Conservation (phyloP, 1,140 invertebrate species). For the Papilio polyxenes region DNA sequence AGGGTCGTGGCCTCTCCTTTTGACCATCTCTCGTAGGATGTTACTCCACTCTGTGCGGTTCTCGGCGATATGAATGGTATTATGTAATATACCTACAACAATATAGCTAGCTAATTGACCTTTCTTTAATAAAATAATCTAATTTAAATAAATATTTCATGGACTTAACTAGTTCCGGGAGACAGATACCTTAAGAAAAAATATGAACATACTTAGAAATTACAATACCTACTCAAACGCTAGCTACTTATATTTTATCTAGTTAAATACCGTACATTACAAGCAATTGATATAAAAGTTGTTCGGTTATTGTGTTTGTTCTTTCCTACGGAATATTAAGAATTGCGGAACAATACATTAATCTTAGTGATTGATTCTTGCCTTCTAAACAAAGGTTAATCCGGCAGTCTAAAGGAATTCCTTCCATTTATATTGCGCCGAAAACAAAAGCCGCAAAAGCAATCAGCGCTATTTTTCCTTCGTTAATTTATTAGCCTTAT, state of each 20-base stretch:
- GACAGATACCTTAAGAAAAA: too few species aligned
- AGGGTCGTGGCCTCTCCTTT: too few species aligned
- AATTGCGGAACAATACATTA: slow-evolving; percentile 3
- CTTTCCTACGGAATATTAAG: slow-evolving; percentile 5
- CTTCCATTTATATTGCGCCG: slow-evolving; percentile 7
- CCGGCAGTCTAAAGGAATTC: slow-evolving; percentile 20
- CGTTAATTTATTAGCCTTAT: not conserved
- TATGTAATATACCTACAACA: too few species aligned
- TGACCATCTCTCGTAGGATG: too few species aligned
- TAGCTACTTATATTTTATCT: not conserved
- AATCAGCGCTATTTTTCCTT: not conserved
- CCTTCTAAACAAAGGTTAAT: slow-evolving; percentile 24
- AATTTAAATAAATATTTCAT: too few species aligned
- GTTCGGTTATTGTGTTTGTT: slow-evolving; percentile 1
- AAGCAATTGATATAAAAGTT: not conserved
- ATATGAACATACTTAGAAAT: too few species aligned
- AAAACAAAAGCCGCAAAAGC: slow-evolving; percentile 5
- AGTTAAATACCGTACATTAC: not conserved
- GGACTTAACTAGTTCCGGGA: too few species aligned
- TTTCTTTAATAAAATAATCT: too few species aligned
- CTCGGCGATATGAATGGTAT: too few species aligned
- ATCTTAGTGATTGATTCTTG: slow-evolving; percentile 21
- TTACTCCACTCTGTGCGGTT: too few species aligned
- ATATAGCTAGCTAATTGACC: too few species aligned
- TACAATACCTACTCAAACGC: too few species aligned